Evolutionary conservation across 2,797 vertebrate species (phyloP), one percentile per base, ranked within the genome.

Genomic region (Xiphorhynchus erythropygius): DNA sequence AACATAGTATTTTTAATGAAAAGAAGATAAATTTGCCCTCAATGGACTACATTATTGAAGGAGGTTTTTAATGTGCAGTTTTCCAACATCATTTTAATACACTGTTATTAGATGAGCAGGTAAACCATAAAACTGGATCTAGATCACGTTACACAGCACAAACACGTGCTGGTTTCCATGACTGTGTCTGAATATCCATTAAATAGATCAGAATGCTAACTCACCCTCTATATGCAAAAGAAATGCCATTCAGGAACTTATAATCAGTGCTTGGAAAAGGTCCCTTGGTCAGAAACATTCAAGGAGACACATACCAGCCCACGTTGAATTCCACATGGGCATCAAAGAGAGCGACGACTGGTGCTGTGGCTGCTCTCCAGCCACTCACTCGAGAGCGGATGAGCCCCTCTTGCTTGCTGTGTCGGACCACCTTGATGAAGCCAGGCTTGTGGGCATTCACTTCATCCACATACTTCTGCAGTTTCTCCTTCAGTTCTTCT

Each of bases 291-390:
- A 82, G 64, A 64, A 11, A 37, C 65, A 73, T 13, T 27, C 30
- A 37, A 80, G 67, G 18, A 50, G 63, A 63, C 44, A 98, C 98
- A 94, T 98, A 99, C 99, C 99, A 99, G 92, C 99, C 99, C 74
- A 99, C 98, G 24, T 97, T 99, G 97, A 99, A 99, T 96, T 99
- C 99, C 53, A 99, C 99, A 2, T 99, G 99, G 94, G 99, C 99
- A 91, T 99, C 99, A 39, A 99, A 99, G 83, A 99, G 98, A 6
- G 99, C 99, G 35, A 99, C 99, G 4, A 99, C 98, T 0, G 99
- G 99, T 4, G 99, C 99, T 1, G 98, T 98, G 77, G 99, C 98
- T 1, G 96, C 99, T 84, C 99, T 98, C 99, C 99, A 99, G 73
- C 99, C 99, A 4, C 99, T 99, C 95, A 99, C 99, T 42, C 99